Evolutionary conservation across 2,888 invertebrate genomes (phyloP).

Genomic region (Parapristionchus giblindavisi): DNA sequence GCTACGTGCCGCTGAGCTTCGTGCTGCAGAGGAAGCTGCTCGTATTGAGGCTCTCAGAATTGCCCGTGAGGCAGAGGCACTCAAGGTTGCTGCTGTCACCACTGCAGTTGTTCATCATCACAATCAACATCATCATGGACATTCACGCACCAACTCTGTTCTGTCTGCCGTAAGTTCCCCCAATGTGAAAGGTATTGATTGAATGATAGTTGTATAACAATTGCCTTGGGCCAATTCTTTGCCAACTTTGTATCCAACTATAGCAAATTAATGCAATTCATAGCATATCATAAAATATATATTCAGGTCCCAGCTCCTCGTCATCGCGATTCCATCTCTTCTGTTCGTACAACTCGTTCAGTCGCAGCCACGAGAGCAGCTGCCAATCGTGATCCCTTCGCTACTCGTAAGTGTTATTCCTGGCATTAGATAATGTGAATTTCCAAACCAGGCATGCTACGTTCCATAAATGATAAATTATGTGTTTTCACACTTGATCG

Average conservation of each 20-base stretch:
- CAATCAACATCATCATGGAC: slow-evolving; percentile 21
- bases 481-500: neutral
- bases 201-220: too few species aligned
- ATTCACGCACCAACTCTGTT: slow-evolving; percentile 15
- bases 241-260: too few species aligned
- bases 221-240: too few species aligned
- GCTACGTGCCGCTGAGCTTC: slow-evolving; percentile 11
- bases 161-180: neutral
- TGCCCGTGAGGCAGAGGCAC: slow-evolving; percentile 18
- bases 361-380: slow-evolving; percentile 1
- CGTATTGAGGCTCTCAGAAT: slow-evolving; percentile 1
- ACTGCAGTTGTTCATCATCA: slow-evolving; percentile 16
- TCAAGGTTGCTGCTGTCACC: neutral
- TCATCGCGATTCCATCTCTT: slow-evolving; percentile 19
- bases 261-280: too few species aligned
- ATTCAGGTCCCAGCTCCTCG: neutral
- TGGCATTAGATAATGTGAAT: too few species aligned
- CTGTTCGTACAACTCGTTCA: slow-evolving; percentile 16
- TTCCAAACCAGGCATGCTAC: neutral
- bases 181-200: too few species aligned
- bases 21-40: slow-evolving; percentile 9
- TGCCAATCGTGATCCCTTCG: slow-evolving; percentile 30
- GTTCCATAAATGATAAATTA: neutral
- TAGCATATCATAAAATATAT: too few species aligned
- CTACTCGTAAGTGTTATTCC: slow-evolving; percentile 33